A percentile compares a stretch with the other conserved stretches of the same genome.
Evolutionary conservation across 2,113 vertebrate genomes (phyloP).

Genomic region (Semnornis frantzii): DNA sequence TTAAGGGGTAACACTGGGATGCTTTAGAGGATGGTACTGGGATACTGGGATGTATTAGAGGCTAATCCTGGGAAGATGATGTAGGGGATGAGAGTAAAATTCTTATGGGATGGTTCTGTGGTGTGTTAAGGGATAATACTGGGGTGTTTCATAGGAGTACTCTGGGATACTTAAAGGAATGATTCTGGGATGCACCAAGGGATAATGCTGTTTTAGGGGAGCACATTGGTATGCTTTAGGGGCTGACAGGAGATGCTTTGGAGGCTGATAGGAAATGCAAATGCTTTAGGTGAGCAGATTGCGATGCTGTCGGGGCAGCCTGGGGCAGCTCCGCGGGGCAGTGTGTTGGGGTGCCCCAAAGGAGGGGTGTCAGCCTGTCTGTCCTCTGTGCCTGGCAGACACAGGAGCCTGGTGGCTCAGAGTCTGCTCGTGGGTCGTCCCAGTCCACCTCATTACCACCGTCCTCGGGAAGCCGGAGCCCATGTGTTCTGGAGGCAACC

Average conservation of each 20-base stretch:
- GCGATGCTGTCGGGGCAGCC: not conserved
- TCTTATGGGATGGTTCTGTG: not conserved
- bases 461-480: not conserved
- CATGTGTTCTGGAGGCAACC: slow-evolving; percentile 53
- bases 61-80: too few relatives aligned
- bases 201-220: not conserved
- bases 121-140: too few relatives aligned
- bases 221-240: not conserved
- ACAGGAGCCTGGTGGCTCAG: not conserved
- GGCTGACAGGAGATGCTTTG: not conserved
- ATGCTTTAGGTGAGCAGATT: not conserved
- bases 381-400: not conserved
- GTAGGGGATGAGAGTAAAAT: rapidly evolving
- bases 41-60: not conserved
- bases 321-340: not conserved
- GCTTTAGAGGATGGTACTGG: too few relatives aligned
- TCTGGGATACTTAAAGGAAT: not conserved
- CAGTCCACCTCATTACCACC: slow-evolving; percentile 27
- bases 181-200: not conserved
- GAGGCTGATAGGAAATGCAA: not conserved
- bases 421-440: slow-evolving; percentile 25
- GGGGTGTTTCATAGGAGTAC: not conserved
- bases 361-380: not conserved
- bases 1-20: not conserved
- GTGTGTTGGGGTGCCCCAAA: not conserved